A percentile compares a stretch with the other conserved stretches of the same genome.
Conservation (phyloP, 2,113 vertebrate genomes). For the Sakesphorus luctuosus region DNA sequence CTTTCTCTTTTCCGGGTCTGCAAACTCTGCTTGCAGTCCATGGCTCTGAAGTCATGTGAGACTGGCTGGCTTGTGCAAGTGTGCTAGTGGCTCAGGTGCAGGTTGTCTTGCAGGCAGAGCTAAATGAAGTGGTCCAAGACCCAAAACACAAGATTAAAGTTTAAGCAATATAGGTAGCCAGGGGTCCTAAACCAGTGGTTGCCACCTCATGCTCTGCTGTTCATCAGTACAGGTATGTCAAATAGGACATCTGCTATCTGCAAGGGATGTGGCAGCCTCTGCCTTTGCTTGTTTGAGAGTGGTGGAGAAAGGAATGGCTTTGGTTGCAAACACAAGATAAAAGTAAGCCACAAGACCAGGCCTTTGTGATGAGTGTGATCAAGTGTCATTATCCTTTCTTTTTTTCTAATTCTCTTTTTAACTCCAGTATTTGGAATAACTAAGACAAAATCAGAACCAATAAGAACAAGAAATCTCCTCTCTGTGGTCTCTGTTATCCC, state of each 20-base stretch:
- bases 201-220: not conserved
- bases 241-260: not conserved
- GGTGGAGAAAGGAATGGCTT: not conserved
- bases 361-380: not conserved
- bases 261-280: not conserved
- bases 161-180: not conserved
- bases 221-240: not conserved
- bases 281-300: not conserved
- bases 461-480: not conserved
- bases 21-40: not conserved
- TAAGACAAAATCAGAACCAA: not conserved
- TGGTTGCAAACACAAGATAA: rapidly evolving
- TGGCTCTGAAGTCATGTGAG: not conserved
- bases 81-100: not conserved
- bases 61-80: not conserved
- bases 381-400: not conserved
- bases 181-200: not conserved
- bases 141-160: not conserved
- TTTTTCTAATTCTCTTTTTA: not conserved
- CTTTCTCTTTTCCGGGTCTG: not conserved
- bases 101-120: not conserved
- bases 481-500: not conserved
- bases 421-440: not conserved
- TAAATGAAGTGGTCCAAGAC: not conserved
- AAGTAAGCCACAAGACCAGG: not conserved